Evolutionary conservation across 30 jellyfish, hydroid and myxozoan species (phyloP), one percentile per base, ranked within the genome.

Genomic region (Haliclystus octoradiatus): DNA sequence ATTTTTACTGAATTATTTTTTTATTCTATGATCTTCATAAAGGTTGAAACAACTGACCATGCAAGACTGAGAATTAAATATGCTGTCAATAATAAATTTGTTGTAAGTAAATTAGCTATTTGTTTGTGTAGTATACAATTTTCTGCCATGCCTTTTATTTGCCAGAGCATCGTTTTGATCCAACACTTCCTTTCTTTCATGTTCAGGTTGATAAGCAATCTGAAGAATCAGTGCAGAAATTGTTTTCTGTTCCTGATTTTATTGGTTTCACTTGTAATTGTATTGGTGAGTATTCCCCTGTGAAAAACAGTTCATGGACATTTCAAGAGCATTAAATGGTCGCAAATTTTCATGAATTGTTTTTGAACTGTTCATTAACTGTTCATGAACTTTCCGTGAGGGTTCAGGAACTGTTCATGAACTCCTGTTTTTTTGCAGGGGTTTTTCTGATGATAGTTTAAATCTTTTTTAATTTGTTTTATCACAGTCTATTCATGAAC

Each of bases 1-100:
- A n/a, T n/a, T n/a, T n/a, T n/a, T n/a, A n/a, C n/a, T n/a, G n/a
- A n/a, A n/a, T n/a, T n/a, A n/a, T n/a, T n/a, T n/a, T n/a, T n/a
- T n/a, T n/a, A n/a, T n/a, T n/a, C n/a, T n/a, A n/a, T n/a, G n/a
- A n/a, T n/a, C n/a, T n/a, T n/a, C n/a, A n/a, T n/a, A n/a, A n/a
- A 88, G 97, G 94, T 88, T 25, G 97, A 88, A 66, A 88, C 97
- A 27, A 71, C 75, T n/a, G 97, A 88, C 65, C 97, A 88, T 68
- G 97, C 97, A 26, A 79, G 94, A 52, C 69, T 88, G 5, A 76
- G 93, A 33, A 80, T 88, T 19, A 84, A 80, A 65, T 88, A 88
- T 68, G 97, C 97, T 49, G 97, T 79, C 26, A 88, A 80, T 83
- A 88, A 80, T 72, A 81, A 77, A 53, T 80, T 79, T 71, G 97